Base-by-base conservation (phyloP, 2,888 invertebrate species). In the Alviniconcha strummeri region DNA sequence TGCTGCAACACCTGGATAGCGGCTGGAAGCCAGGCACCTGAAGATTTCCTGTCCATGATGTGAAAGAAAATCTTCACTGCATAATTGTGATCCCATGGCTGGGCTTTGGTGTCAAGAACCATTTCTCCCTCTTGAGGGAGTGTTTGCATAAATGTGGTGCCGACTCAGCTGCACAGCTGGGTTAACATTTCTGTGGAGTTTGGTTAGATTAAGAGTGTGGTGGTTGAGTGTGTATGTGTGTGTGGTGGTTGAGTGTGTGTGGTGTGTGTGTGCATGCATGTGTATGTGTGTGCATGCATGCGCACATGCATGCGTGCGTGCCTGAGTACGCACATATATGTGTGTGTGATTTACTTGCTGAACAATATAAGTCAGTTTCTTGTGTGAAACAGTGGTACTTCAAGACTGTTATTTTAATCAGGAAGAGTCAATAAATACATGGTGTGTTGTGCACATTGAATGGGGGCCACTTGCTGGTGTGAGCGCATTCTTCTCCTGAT, bases 1-100 rank as follows among this genome's bases (percentile, higher is more conserved):
- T 81, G 0, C 36, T 81, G 54, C 57, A 75, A 11, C 64, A 54
- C 75, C 17, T 81, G 64, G 15, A 81, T 54, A 75, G 15, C 13
- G 17, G 71, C 19, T 17, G 13, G 17, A 17, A 71, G 17, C n/a
- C 17, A n/a, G 71, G 1, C 17, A 71, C n/a, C 13, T 71, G 71
- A 71, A 71, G 17, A n/a, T 36, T 36, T 36, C 36, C 36, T 36
- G 36, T 36, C 36, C 36, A 36, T 36, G 36, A 36, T 36, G 36
- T 36, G 36, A 3, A 36, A 36, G 36, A 36, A 36, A 36, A 36
- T 36, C 36, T 36, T 36, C 36, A 36, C 36, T 36, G 36, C 36
- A 36, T 36, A 36, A 36, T 36, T 36, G 36, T 36, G 36, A 36
- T 36, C 36, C 36, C 36, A 36, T 36, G 36, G 36, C 36, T 36